A percentile compares a stretch with the other conserved stretches of the same genome.
Conservation (phyloP, 2,113 vertebrate species). For the Oreochromis aureus region DNA sequence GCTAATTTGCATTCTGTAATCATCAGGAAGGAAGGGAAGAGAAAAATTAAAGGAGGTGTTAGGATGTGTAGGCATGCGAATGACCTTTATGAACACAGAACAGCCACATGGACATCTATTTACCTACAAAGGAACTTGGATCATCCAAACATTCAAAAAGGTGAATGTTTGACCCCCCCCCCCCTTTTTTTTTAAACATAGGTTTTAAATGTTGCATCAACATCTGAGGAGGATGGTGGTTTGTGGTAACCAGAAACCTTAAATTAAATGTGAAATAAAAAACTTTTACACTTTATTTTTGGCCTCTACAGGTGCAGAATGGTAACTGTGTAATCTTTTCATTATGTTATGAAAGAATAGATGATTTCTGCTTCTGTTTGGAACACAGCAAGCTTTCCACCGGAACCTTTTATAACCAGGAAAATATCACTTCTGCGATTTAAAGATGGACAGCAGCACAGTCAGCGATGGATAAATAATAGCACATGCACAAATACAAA, state of each 20-base stretch:
- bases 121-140: neutral
- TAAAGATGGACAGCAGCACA: neutral
- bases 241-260: neutral
- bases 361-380: neutral
- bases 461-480: neutral
- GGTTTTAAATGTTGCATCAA: neutral
- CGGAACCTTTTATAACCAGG: neutral
- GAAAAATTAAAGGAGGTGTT: neutral
- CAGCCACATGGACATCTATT: neutral
- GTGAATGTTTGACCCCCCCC: neutral
- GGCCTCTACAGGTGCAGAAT: neutral
- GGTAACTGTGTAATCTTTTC: neutral
- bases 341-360: neutral
- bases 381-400: neutral
- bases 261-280: neutral
- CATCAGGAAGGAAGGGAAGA: neutral
- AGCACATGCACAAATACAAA: neutral
- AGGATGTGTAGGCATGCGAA: neutral
- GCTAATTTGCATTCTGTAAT: constrained; percentile 31
- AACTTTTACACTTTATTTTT: neutral
- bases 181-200: neutral
- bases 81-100: constrained; percentile 33
- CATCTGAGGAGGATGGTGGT: neutral
- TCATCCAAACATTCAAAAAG: neutral
- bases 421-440: neutral